These are phyloP conservation scores for Alloscopus bannaensis DNA, from an alignment of 2,888 invertebrate species.

Conservation along the genomic window DNA sequence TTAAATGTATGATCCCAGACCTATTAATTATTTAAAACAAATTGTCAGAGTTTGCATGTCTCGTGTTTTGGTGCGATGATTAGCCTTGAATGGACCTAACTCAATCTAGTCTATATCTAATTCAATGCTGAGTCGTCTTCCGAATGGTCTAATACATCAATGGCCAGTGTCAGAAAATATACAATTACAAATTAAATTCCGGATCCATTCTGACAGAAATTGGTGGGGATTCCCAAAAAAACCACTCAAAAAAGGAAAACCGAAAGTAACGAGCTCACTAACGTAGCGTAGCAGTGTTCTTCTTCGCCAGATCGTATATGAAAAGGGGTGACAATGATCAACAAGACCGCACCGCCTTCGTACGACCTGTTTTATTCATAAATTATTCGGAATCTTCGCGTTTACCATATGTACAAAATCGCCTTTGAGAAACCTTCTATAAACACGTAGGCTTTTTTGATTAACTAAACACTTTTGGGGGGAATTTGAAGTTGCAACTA, in stretches of 20 bases:
- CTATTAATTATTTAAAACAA: slow-evolving; percentile 21
- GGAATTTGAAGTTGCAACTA: not conserved
- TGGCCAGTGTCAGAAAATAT: not conserved
- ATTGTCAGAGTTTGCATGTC: slow-evolving; percentile 8
- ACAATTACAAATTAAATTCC: slow-evolving; percentile 16
- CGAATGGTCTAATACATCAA: not conserved
- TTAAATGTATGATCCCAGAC: not conserved
- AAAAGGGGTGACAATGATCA: slow-evolving; percentile 18
- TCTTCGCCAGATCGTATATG: not conserved
- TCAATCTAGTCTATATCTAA: not conserved
- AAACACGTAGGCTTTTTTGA: too few species aligned
- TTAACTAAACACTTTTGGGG: too few species aligned
- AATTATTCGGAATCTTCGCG: slow-evolving; percentile 22
- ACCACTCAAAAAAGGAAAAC: not conserved
- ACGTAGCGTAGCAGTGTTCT: not conserved
- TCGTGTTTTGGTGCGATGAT: too few species aligned
- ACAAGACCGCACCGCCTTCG: not conserved
- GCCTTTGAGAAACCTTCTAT: not conserved
- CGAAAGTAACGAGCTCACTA: too few species aligned
- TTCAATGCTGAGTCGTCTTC: not conserved
- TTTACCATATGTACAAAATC: not conserved
- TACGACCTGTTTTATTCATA: slow-evolving; percentile 29
- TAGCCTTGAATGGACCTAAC: not conserved
- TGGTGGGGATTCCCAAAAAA: slow-evolving; percentile 42
- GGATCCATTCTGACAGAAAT: slow-evolving; percentile 32